phyloP scores from a whole-genome alignment of 2,113 vertebrate species.

The Apaloderma vittatum region DNA sequence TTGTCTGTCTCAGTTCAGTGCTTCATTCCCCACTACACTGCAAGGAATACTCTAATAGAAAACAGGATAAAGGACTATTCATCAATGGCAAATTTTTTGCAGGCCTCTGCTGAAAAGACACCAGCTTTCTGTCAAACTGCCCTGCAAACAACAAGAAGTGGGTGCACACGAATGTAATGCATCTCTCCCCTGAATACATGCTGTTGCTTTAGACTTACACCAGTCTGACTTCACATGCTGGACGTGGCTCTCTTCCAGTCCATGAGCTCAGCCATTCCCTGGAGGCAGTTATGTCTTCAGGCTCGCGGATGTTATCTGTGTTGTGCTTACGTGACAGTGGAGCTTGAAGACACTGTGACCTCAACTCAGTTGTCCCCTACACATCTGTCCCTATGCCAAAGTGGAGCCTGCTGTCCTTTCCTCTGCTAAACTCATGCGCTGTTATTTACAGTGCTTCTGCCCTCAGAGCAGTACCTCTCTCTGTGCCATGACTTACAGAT shows the following conservation, averaged over 20 bases:
- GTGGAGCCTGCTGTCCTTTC: not conserved
- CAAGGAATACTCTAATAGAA: not conserved
- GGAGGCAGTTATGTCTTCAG: not conserved
- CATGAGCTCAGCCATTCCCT: not conserved
- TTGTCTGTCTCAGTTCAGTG: not conserved
- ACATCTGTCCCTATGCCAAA: not conserved
- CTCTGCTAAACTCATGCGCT: not conserved
- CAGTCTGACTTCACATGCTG: not conserved
- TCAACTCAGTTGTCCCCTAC: not conserved
- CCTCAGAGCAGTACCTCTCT: not conserved
- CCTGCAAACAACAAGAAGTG: not conserved
- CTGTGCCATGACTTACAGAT: constrained; percentile 10
- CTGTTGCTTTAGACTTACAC: not conserved
- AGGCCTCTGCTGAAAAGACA: not conserved
- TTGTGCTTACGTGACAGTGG: not conserved
- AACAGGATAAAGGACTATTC: not conserved
- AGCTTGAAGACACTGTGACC: not conserved
- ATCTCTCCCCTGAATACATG: not conserved
- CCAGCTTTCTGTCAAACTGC: not conserved
- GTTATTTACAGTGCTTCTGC: not conserved
- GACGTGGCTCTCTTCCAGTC: not conserved
- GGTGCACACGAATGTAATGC: not conserved
- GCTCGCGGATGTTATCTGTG: not conserved
- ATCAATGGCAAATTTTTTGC: not conserved
- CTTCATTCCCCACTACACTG: not conserved